A percentile compares a stretch with the other conserved stretches of the same genome.
phyloP scores from a whole-genome alignment of 2,113 vertebrate genomes.

The Carlito syrichta region DNA sequence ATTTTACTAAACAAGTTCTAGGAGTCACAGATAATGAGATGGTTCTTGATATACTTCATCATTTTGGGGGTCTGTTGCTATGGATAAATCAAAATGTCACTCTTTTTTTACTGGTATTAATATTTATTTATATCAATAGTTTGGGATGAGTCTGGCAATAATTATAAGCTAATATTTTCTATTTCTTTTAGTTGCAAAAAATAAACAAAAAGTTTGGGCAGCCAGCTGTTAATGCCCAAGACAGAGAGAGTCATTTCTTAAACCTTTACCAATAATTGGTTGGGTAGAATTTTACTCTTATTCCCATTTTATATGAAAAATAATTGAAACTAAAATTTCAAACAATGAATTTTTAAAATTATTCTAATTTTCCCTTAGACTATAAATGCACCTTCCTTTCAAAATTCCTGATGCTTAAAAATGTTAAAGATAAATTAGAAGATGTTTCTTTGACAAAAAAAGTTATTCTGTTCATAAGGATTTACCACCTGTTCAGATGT shows the following conservation, averaged over 20 bases:
- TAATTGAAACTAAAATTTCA: neutral
- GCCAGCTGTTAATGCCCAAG: neutral
- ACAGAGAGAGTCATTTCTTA: neutral
- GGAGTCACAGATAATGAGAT: neutral
- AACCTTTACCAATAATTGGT: neutral
- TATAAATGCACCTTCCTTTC: neutral
- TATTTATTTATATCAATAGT: neutral
- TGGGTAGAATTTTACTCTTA: neutral
- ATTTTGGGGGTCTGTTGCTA: neutral
- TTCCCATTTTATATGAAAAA: neutral
- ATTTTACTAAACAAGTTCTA: neutral
- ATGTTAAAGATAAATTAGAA: neutral
- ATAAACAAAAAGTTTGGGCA: neutral
- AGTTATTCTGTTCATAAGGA: neutral
- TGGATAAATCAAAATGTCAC: neutral
- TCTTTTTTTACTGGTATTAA: neutral
- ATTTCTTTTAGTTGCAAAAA: neutral
- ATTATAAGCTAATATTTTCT: neutral
- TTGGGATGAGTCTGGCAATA: neutral
- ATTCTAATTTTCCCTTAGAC: neutral
- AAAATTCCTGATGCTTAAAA: neutral
- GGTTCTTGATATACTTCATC: neutral
- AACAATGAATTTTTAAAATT: neutral
- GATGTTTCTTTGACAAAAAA: neutral
- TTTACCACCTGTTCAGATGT: neutral